These are phyloP conservation scores for Takifugu rubripes DNA, from an alignment of 2,797 vertebrate species.

Conservation along the genomic window DNA sequence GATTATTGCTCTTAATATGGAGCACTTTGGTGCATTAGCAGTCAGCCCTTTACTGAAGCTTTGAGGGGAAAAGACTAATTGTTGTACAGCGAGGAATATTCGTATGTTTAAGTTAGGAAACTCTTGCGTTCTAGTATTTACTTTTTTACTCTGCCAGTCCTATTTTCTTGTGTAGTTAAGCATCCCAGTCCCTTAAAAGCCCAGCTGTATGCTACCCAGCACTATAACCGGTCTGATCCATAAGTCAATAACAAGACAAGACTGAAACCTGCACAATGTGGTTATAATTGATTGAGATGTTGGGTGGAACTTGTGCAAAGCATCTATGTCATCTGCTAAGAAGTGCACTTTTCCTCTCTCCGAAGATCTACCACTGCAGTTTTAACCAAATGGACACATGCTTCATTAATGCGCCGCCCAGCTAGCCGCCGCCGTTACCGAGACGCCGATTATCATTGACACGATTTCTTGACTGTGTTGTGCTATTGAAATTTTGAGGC, in stretches of 20 bases:
- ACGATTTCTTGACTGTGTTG: conserved; percentile 61
- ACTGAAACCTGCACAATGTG: conserved; percentile 85
- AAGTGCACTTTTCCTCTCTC: conserved; percentile 82
- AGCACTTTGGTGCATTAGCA: conserved; percentile 78
- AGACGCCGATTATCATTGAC: conserved; percentile 65
- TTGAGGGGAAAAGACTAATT: conserved; percentile 59
- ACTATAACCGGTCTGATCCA: conserved; percentile 78
- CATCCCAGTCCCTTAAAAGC: conserved; percentile 71
- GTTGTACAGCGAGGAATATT: conserved; percentile 50
- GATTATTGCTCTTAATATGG: conserved; percentile 88
- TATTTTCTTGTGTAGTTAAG: conserved; percentile 63
- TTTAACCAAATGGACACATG: conserved; percentile 79
- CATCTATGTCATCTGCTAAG: conserved; percentile 83
- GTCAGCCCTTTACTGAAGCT: conserved; percentile 68
- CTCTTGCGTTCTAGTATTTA: conserved; percentile 44
- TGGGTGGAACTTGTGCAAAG: conserved; percentile 82
- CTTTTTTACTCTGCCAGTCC: conserved; percentile 48
- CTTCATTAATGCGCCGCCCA: conserved; percentile 76
- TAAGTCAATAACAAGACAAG: conserved; percentile 83
- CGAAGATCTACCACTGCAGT: conserved; percentile 75
- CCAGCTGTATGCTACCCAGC: conserved; percentile 73
- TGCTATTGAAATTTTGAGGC: conserved; percentile 53
- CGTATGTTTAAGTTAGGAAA: conserved; percentile 47
- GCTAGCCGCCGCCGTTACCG: conserved; percentile 58
- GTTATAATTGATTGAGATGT: conserved; percentile 91